phyloP scores from a whole-genome alignment of 2,888 invertebrate species.

The Agriotes lineatus region DNA sequence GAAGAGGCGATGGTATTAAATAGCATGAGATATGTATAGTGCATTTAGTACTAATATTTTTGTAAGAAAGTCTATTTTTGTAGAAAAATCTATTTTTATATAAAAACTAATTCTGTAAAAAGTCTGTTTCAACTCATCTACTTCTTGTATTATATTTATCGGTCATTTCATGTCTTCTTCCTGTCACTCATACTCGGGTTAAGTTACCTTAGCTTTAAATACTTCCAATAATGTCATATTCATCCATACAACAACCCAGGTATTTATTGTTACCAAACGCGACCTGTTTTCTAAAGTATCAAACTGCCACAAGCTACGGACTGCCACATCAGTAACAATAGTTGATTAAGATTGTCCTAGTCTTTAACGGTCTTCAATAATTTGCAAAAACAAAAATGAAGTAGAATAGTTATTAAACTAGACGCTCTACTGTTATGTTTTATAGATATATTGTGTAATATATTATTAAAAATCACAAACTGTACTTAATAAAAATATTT shows the following conservation, averaged over 20 bases:
- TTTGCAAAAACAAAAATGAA: constrained; percentile 43
- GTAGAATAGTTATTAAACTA: constrained; percentile 36
- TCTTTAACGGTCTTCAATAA: constrained; percentile 61
- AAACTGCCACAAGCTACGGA: constrained; percentile 24
- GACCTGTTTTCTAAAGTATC: background rate
- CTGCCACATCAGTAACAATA: constrained; percentile 33
- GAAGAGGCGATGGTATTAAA: background rate
- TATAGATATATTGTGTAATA: constrained; percentile 55
- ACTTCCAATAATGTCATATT: background rate
- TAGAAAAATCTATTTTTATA: no score
- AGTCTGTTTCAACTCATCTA: background rate
- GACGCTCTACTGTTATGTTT: constrained; percentile 60
- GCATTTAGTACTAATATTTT: background rate
- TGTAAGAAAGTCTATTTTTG: background rate
- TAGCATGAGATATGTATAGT: background rate
- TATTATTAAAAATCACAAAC: constrained; percentile 51
- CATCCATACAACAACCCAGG: background rate
- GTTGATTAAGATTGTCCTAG: constrained; percentile 62
- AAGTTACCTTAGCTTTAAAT: constrained; percentile 16
- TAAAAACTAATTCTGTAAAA: no score
- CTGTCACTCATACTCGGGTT: constrained; percentile 1
- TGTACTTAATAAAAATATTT: constrained; percentile 52
- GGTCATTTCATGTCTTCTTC: background rate
- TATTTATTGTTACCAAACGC: constrained; percentile 22
- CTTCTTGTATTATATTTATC: background rate